These are phyloP conservation scores for Pemphigus obesinymphae DNA, from an alignment of 1,140 invertebrate genomes.

Conservation along the genomic window DNA sequence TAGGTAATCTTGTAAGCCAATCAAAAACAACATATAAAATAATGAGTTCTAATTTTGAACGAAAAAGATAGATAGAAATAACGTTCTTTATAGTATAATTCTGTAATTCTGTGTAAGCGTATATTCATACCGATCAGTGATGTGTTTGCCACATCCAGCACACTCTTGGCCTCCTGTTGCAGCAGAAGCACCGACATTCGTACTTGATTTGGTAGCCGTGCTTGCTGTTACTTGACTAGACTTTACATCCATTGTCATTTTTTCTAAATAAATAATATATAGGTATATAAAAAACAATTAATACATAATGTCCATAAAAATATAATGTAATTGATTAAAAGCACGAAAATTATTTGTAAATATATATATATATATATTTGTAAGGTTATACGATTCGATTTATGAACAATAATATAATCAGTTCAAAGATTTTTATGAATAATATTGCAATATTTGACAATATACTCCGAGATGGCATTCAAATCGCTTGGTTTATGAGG, in stretches of 20 bases:
- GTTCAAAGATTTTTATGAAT: neutral
- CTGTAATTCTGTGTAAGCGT: too few species aligned
- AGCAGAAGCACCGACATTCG: slow-evolving; percentile 46
- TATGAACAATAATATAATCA: neutral
- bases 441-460: slow-evolving; percentile 1
- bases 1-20: too few species aligned
- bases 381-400: neutral
- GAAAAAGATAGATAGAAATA: too few species aligned
- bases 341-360: too few species aligned
- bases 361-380: neutral
- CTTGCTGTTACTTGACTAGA: slow-evolving; percentile 51
- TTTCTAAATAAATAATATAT: slow-evolving; percentile 41
- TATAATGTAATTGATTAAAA: too few species aligned
- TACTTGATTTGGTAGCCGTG: slow-evolving; percentile 49
- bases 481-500: slow-evolving; percentile 9
- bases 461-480: neutral
- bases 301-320: too few species aligned
- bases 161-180: slow-evolving; percentile 62
- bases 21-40: neutral
- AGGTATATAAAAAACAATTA: too few species aligned
- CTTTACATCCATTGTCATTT: slow-evolving; percentile 56
- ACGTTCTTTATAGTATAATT: too few species aligned
- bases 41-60: too few species aligned
- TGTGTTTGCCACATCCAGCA: slow-evolving; percentile 79
- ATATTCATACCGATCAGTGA: slow-evolving; percentile 68